Conservation (phyloP, 2,888 invertebrate genomes). For the Oasisia sp. region DNA sequence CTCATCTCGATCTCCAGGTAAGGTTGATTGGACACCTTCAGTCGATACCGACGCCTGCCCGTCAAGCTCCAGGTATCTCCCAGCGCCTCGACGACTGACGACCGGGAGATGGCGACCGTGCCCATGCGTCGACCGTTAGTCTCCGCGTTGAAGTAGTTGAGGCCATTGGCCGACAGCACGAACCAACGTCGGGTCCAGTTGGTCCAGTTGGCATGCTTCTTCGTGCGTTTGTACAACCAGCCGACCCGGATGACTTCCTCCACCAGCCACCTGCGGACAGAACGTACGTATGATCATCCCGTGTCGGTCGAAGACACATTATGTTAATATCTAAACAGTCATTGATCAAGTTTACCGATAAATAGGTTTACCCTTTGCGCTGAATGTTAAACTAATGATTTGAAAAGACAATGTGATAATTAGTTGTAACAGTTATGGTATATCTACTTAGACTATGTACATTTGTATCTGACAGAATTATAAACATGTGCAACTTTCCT, state of each 20-base stretch:
- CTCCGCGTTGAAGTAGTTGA: constrained; percentile 34
- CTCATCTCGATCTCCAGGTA: constrained; percentile 39
- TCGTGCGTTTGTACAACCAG: constrained; percentile 39
- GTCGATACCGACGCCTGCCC: constrained; percentile 26
- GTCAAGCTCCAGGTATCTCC: constrained; percentile 18
- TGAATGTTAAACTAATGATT: background rate
- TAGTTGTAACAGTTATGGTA: background rate
- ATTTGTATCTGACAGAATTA: too few relatives aligned
- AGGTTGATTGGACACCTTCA: constrained; percentile 38
- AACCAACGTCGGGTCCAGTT: constrained; percentile 42
- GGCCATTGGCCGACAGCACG: constrained; percentile 35
- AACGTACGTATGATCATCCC: background rate
- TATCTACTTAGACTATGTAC: too few relatives aligned
- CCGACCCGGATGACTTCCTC: constrained; percentile 39
- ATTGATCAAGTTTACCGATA: background rate
- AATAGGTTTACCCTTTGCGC: background rate
- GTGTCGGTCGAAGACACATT: background rate
- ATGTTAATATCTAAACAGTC: background rate
- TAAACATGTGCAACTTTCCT: too few relatives aligned
- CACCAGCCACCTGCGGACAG: constrained; percentile 36
- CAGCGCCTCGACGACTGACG: background rate
- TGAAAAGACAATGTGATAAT: background rate
- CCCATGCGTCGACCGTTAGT: constrained; percentile 8
- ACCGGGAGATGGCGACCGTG: constrained; percentile 14
- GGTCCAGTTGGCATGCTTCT: constrained; percentile 43